phyloP scores from a whole-genome alignment of 2,113 vertebrate genomes.

The Saccopteryx leptura region DNA sequence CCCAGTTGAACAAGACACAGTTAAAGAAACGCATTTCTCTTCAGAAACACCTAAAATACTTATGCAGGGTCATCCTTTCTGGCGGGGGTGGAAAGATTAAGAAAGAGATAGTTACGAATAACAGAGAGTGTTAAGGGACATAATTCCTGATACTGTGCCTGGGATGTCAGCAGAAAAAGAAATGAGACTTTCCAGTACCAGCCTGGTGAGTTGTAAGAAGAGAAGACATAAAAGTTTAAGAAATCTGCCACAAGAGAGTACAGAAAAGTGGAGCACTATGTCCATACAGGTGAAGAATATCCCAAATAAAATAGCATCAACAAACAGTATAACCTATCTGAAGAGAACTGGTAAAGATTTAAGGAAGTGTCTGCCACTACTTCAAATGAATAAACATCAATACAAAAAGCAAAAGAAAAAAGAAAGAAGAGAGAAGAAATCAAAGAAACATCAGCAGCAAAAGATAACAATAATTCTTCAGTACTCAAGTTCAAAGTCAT shows the following conservation, averaged over 20 bases:
- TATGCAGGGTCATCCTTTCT: neutral
- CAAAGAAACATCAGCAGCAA: neutral
- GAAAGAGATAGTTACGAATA: neutral
- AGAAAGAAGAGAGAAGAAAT: neutral
- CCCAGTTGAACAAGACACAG: neutral
- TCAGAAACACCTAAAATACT: neutral
- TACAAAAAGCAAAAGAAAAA: neutral
- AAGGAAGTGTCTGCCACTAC: neutral
- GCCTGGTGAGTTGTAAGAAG: neutral
- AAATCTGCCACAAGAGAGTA: neutral
- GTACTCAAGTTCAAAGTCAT: neutral
- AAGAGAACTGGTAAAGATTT: neutral
- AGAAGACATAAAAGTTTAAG: neutral
- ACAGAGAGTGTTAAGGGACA: neutral
- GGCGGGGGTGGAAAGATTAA: neutral
- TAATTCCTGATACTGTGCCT: neutral
- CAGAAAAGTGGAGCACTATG: neutral
- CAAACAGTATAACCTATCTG: neutral
- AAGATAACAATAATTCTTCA: neutral
- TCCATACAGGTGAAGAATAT: neutral
- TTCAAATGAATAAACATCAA: too few relatives aligned
- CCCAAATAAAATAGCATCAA: neutral
- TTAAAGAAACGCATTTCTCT: neutral
- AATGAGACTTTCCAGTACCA: neutral
- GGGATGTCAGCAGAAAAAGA: neutral